These are phyloP conservation scores for Acanthosoma haemorrhoidale DNA, from an alignment of 2,888 invertebrate genomes.

Conservation along the genomic window DNA sequence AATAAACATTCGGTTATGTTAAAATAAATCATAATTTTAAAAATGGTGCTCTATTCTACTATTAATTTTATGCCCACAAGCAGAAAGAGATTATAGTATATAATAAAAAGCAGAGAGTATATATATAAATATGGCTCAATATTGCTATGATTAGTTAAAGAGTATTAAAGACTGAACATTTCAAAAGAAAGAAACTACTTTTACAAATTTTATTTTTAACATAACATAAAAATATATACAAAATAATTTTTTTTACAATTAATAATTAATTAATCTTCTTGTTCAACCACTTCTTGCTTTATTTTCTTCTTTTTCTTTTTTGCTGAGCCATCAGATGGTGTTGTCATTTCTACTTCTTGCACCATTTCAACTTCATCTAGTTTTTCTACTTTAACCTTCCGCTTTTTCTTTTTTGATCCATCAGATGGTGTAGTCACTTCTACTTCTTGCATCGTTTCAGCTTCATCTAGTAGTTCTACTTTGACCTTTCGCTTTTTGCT, in stretches of 20 bases:
- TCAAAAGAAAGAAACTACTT: neutral
- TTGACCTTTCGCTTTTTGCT: conserved; percentile 40
- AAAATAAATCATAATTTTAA: too few relatives aligned
- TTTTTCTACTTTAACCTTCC: conserved; percentile 32
- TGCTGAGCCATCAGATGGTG: neutral
- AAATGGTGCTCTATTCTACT: too few relatives aligned
- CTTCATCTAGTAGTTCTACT: conserved; percentile 29
- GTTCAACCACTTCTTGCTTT: conserved; percentile 41
- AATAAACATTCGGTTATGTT: too few relatives aligned
- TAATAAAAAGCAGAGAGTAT: too few relatives aligned
- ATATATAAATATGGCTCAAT: too few relatives aligned
- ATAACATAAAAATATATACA: neutral
- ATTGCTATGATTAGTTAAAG: too few relatives aligned
- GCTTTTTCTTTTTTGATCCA: conserved; percentile 38
- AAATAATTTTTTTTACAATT: neutral
- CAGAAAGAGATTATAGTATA: too few relatives aligned
- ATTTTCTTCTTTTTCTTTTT: conserved; percentile 43
- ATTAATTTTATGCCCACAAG: too few relatives aligned
- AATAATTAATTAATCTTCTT: conserved; percentile 38
- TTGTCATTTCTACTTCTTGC: neutral
- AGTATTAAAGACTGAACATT: too few relatives aligned
- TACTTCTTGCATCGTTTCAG: neutral
- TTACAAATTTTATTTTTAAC: neutral
- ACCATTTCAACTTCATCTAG: neutral
- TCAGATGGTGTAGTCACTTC: neutral